Evolutionary conservation across 2,888 invertebrate species (phyloP), one percentile per base, ranked within the genome.

Genomic region (Oxyteleia sp.): DNA sequence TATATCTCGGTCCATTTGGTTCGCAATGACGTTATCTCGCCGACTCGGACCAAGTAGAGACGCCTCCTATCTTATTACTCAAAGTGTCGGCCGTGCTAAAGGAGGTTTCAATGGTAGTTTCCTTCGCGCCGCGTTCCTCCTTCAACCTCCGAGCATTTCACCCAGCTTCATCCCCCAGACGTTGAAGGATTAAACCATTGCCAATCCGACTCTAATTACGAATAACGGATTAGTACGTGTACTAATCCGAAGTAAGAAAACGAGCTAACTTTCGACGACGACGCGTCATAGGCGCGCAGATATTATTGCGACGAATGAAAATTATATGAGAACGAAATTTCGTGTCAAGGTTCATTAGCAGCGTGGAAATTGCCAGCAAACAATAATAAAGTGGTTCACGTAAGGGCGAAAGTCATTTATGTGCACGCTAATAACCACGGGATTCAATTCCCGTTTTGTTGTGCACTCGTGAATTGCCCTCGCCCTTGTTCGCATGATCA

Each of bases 1-100:
- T 92, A 92, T 92, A 93, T 92, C 92, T 92, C 90, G 91, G 90
- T 92, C 92, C 92, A 92, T 93, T 92, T 92, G 91, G 90, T 89
- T 90, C 89, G 90, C 90, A 92, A 92, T 91, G 92, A 92, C 92
- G 92, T 92, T 92, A 93, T 93, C 93, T 91, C 87, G 85, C 88
- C 88, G 71, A 87, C 79, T 85, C 75, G 88, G 85, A 87, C 83
- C 83, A 71, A 85, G 76, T 85, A 86, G 84, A 83, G 84, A 82
- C 84, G 75, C 82, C 89, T 90, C 89, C 90, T 91, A 92, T 92
- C 92, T 92, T 93, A 92, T 93, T 92, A 92, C 91, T 92, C 91
- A 91, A 91, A 92, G 90, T 92, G 91, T 92, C 90, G 91, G 89
- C 87, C 87, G 84, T 88, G 86, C 81, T 82, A 87, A 90, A 90